A percentile compares a stretch with the other conserved stretches of the same genome.
These are phyloP conservation scores for Protonemura montana DNA, from an alignment of 2,888 invertebrate species.

Conservation along the genomic window DNA sequence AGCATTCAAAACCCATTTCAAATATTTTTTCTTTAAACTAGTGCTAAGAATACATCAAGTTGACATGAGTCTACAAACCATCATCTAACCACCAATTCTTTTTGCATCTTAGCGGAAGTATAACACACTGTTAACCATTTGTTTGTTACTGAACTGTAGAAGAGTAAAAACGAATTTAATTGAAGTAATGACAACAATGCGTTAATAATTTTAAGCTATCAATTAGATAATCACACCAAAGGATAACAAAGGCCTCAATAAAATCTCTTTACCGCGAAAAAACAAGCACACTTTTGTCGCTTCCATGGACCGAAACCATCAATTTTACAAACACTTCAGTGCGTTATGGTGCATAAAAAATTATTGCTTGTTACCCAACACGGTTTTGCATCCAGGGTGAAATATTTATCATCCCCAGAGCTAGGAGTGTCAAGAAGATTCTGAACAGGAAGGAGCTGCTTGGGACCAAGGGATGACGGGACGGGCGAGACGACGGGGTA, in stretches of 20 bases:
- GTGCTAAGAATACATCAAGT: too few species aligned
- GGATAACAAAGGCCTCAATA: background rate
- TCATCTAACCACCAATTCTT: too few species aligned
- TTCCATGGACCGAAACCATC: background rate
- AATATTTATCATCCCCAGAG: background rate
- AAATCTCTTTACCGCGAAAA: background rate
- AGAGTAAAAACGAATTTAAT: too few species aligned
- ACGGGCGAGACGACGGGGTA: background rate
- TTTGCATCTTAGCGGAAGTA: too few species aligned
- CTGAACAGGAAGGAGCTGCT: background rate
- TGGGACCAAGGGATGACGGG: background rate
- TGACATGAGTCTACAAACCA: too few species aligned
- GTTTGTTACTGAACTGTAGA: too few species aligned
- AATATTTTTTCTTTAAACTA: too few species aligned
- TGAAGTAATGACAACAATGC: too few species aligned
- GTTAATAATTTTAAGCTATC: too few species aligned
- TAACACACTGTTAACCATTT: too few species aligned
- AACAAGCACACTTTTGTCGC: background rate
- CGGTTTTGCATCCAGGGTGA: background rate
- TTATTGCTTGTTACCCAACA: slow-evolving; percentile 5
- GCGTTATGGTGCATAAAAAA: slow-evolving; percentile 7
- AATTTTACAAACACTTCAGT: background rate
- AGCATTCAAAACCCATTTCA: too few species aligned
- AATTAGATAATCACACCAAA: too few species aligned
- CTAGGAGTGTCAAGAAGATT: background rate